Percentiles rank a stretch among this genome's conserved stretches.
Conservation (phyloP, 2,113 vertebrate genomes). For the Variabilichromis moorii region DNA sequence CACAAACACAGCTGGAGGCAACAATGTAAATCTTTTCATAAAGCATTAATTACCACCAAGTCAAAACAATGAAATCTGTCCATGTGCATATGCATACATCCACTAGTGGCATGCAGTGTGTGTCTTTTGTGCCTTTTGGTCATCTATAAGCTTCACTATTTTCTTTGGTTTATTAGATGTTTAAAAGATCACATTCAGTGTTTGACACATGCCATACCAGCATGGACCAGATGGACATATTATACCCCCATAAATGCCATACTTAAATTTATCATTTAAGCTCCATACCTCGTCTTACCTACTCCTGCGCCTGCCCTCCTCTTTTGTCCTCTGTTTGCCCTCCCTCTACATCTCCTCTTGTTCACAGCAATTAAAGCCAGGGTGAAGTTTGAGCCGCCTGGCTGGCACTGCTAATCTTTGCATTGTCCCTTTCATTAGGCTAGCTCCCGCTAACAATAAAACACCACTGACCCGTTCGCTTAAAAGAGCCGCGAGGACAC, state of each 20-base stretch:
- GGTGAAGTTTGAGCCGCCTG: conserved; percentile 78
- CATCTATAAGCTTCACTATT: background rate
- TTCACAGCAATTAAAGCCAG: conserved; percentile 79
- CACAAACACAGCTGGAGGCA: background rate
- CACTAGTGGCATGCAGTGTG: background rate
- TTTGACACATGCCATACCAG: conserved; percentile 30
- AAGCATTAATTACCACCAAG: background rate
- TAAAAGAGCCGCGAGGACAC: conserved; percentile 69
- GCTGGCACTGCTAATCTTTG: conserved; percentile 80
- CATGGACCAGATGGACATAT: conserved; percentile 20
- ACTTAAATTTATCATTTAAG: conserved; percentile 36
- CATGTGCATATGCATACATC: rapidly evolving
- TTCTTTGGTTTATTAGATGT: conserved; percentile 12
- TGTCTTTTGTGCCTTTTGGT: background rate
- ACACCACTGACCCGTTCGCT: conserved; percentile 76
- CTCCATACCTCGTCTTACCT: conserved; percentile 46
- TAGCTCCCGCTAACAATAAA: conserved; percentile 77
- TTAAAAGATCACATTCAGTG: conserved; percentile 8
- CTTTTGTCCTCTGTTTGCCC: conserved; percentile 75
- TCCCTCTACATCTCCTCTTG: conserved; percentile 74
- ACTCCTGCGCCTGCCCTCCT: conserved; percentile 45
- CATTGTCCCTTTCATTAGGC: conserved; percentile 83
- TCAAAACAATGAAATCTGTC: background rate
- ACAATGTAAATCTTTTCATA: background rate
- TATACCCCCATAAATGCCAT: conserved; percentile 51